These are phyloP conservation scores for Plectropomus leopardus DNA, from an alignment of 2,113 vertebrate genomes.

Conservation along the genomic window DNA sequence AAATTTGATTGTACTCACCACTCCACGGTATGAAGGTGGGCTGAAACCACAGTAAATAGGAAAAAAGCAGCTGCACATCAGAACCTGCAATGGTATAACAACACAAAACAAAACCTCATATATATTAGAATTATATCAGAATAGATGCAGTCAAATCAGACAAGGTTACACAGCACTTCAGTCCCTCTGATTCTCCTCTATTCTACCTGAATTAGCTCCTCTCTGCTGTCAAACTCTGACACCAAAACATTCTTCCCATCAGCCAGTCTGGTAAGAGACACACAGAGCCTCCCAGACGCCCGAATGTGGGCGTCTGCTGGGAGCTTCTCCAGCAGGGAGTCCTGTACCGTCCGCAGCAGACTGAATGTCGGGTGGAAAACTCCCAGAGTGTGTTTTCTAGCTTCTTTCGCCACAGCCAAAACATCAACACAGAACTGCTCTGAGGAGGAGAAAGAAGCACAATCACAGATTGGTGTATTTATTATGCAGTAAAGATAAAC, in stretches of 20 bases:
- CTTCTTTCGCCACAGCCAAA: conserved; percentile 77
- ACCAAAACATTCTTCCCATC: conserved; percentile 90
- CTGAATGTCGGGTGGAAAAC: conserved; percentile 90
- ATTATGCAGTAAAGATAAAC: neutral
- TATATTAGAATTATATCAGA: neutral
- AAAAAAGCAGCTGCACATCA: conserved; percentile 92
- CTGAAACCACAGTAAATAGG: conserved; percentile 90
- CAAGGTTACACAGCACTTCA: neutral
- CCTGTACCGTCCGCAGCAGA: conserved; percentile 76
- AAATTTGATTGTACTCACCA: conserved; percentile 91
- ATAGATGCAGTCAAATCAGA: neutral
- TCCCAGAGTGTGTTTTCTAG: conserved; percentile 85
- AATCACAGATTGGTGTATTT: neutral
- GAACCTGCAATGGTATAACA: conserved; percentile 82
- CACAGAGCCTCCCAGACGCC: conserved; percentile 84
- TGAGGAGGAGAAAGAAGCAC: conserved; percentile 42
- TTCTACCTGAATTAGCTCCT: conserved; percentile 92
- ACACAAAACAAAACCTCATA: neutral
- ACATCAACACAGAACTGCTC: conserved; percentile 73
- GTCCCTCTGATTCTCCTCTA: neutral
- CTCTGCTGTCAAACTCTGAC: conserved; percentile 91
- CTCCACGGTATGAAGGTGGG: conserved; percentile 91
- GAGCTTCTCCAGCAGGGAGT: conserved; percentile 81
- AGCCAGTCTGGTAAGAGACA: conserved; percentile 91
- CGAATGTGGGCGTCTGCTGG: conserved; percentile 88